Evolutionary conservation across 2,888 invertebrate species (phyloP).

Genomic region (Lycocerus yunnanus): DNA sequence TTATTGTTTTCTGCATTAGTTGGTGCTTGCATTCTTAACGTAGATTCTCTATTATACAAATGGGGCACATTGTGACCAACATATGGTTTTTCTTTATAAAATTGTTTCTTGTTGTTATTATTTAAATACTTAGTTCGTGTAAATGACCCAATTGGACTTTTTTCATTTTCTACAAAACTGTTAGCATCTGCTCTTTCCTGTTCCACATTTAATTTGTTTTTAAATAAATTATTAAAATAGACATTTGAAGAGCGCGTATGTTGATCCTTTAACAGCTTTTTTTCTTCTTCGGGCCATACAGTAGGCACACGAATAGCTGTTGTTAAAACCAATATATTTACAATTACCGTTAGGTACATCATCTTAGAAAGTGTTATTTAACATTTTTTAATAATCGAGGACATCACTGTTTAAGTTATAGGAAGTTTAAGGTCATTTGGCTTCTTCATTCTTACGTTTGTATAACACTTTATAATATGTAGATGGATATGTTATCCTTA

Average conservation of each 20-base stretch:
- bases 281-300: constrained; percentile 27
- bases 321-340: constrained; percentile 31
- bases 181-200: constrained; percentile 9
- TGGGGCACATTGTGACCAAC: constrained; percentile 1
- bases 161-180: background rate
- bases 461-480: background rate
- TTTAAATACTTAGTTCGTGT: background rate
- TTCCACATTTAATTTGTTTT: constrained; percentile 7
- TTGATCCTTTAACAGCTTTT: background rate
- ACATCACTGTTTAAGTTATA: constrained; percentile 8
- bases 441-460: background rate
- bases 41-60: background rate
- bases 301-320: constrained; percentile 35
- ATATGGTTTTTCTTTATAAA: background rate
- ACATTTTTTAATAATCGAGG: constrained; percentile 21
- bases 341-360: constrained; percentile 32
- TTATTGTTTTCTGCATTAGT: background rate
- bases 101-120: background rate
- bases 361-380: constrained; percentile 38
- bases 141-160: constrained; percentile 10
- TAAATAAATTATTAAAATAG: background rate
- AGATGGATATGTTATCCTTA: background rate
- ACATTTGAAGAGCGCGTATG: background rate
- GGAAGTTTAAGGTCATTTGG: constrained; percentile 19
- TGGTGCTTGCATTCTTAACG: background rate